phyloP scores from a whole-genome alignment of 2,888 invertebrate species.

The Idaea dimidiata region DNA sequence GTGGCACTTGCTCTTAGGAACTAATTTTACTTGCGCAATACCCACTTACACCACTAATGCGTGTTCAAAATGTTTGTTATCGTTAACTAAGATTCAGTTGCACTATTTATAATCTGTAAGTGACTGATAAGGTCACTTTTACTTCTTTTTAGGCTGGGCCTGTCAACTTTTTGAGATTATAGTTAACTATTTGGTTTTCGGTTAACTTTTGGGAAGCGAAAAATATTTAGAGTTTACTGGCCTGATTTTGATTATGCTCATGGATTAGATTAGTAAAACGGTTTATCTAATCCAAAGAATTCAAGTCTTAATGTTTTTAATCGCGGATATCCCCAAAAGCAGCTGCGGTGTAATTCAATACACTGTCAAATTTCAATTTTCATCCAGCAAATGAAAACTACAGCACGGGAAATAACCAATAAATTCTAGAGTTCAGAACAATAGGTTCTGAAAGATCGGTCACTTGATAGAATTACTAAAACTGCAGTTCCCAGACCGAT shows the following conservation, averaged over 20 bases:
- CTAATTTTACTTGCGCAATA: conserved; percentile 40
- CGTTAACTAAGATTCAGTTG: background rate
- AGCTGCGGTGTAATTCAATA: too few relatives aligned
- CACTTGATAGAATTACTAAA: background rate
- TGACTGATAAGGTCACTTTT: background rate
- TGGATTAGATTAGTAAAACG: too few relatives aligned
- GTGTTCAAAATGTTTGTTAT: conserved; percentile 3
- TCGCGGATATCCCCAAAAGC: too few relatives aligned
- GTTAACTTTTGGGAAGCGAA: too few relatives aligned
- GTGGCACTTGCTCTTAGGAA: conserved; percentile 35
- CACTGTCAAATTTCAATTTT: too few relatives aligned
- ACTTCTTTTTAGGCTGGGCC: background rate
- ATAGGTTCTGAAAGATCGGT: background rate
- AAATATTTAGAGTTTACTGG: too few relatives aligned
- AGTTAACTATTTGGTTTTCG: background rate
- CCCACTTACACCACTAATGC: conserved; percentile 8
- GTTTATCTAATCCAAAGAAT: too few relatives aligned
- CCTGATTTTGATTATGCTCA: too few relatives aligned
- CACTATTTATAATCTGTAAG: background rate
- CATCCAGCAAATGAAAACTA: background rate
- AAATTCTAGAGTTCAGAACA: background rate
- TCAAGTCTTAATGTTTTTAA: too few relatives aligned
- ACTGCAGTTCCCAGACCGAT: background rate
- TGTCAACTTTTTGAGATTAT: background rate
- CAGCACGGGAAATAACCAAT: background rate